Evolutionary conservation across 2,797 vertebrate species (phyloP).

Genomic region (Novumbra hubbsi): DNA sequence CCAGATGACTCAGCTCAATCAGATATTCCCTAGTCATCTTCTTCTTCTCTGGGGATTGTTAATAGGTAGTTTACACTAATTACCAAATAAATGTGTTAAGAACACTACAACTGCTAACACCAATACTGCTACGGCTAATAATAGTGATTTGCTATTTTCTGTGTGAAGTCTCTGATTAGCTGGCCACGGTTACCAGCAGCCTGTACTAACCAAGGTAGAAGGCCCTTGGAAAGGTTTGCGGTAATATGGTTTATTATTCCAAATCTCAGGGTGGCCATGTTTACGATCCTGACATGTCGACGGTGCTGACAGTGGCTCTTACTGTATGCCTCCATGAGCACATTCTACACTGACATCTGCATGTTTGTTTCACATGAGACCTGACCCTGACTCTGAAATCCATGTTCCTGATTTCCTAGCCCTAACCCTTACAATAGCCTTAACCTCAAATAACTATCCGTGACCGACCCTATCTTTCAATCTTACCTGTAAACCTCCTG

Average conservation of each 20-base stretch:
- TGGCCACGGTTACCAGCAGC: neutral
- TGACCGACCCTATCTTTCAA: no score
- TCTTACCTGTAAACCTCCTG: no score
- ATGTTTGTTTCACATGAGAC: no score
- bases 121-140: no score
- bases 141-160: neutral
- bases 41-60: neutral
- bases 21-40: neutral
- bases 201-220: neutral
- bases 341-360: slow-evolving; percentile 15
- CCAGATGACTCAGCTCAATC: slow-evolving; percentile 24
- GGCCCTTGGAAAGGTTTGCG: neutral
- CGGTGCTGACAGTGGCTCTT: slow-evolving; percentile 57
- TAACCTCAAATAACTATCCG: neutral
- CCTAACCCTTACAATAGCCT: no score
- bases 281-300: slow-evolving; percentile 36
- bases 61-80: neutral
- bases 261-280: slow-evolving; percentile 31
- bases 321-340: slow-evolving; percentile 36
- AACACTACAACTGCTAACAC: neutral
- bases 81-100: neutral
- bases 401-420: no score
- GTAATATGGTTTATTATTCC: neutral
- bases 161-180: neutral
- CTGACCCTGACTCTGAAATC: no score